A percentile compares a stretch with the other conserved stretches of the same genome.
phyloP scores from a whole-genome alignment of 2,113 vertebrate species.

The Hippolais icterina region DNA sequence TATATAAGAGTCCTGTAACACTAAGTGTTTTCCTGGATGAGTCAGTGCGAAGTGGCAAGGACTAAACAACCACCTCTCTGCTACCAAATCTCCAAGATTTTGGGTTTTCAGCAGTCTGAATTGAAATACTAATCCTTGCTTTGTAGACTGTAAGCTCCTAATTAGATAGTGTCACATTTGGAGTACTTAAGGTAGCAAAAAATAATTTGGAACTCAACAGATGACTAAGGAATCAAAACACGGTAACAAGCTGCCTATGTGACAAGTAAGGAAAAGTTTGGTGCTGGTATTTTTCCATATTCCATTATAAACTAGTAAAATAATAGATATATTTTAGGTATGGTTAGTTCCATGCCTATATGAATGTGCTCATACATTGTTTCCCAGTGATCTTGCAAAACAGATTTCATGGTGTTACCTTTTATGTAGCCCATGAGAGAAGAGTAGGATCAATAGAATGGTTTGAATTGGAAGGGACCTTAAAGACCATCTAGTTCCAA shows the following conservation, averaged over 20 bases:
- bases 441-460: neutral
- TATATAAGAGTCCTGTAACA: neutral
- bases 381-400: neutral
- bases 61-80: neutral
- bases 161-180: neutral
- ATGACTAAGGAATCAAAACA: neutral
- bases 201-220: neutral
- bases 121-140: neutral
- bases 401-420: neutral
- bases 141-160: neutral
- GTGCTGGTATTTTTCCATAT: neutral
- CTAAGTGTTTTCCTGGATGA: neutral
- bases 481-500: neutral
- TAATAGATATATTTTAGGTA: neutral
- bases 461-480: neutral
- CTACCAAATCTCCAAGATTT: neutral
- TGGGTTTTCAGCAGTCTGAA: neutral
- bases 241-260: neutral
- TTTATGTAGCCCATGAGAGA: neutral
- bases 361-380: accelerated
- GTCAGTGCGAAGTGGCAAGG: neutral
- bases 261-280: neutral
- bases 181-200: neutral
- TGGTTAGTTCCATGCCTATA: neutral
- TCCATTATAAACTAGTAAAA: neutral